phyloP scores from a whole-genome alignment of 2,113 vertebrate genomes.

The Trematomus loennbergii region DNA sequence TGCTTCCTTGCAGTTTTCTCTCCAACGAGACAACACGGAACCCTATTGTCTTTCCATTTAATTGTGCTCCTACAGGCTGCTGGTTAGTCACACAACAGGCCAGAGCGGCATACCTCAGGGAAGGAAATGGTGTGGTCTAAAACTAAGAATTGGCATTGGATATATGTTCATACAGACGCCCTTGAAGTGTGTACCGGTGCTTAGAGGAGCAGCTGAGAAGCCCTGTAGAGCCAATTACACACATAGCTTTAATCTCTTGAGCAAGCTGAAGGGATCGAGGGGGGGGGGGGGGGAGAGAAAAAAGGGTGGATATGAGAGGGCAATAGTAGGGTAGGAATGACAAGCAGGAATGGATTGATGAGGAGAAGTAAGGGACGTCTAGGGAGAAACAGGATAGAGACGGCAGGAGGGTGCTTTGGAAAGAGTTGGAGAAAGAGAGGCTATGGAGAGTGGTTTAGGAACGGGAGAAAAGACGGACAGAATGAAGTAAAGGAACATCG shows the following conservation, averaged over 20 bases:
- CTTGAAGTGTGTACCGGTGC: constrained; percentile 31
- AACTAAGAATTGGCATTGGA: constrained; percentile 20
- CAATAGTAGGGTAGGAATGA: not conserved
- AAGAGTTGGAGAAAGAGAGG: not conserved
- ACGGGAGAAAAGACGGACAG: not conserved
- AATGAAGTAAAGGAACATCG: not conserved
- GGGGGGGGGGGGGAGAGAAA: constrained; percentile 12
- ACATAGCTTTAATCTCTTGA: constrained; percentile 62
- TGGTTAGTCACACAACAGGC: constrained; percentile 53
- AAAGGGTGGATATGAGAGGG: constrained; percentile 10
- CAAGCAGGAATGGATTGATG: constrained; percentile 16
- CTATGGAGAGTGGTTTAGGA: not conserved
- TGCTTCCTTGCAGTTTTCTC: constrained; percentile 46
- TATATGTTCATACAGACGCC: not conserved
- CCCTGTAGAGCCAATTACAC: constrained; percentile 76
- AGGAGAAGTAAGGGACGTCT: not conserved
- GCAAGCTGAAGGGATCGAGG: constrained; percentile 37
- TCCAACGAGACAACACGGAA: constrained; percentile 43
- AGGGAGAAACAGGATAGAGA: not conserved
- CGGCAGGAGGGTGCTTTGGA: not conserved
- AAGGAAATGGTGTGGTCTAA: constrained; percentile 14
- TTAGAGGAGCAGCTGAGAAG: constrained; percentile 41
- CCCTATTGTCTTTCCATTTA: constrained; percentile 66
- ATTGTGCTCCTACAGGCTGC: constrained; percentile 62
- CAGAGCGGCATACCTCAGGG: constrained; percentile 53